A percentile compares a stretch with the other conserved stretches of the same genome.
Conservation (phyloP, 2,113 vertebrate species). For the Micromys minutus region DNA sequence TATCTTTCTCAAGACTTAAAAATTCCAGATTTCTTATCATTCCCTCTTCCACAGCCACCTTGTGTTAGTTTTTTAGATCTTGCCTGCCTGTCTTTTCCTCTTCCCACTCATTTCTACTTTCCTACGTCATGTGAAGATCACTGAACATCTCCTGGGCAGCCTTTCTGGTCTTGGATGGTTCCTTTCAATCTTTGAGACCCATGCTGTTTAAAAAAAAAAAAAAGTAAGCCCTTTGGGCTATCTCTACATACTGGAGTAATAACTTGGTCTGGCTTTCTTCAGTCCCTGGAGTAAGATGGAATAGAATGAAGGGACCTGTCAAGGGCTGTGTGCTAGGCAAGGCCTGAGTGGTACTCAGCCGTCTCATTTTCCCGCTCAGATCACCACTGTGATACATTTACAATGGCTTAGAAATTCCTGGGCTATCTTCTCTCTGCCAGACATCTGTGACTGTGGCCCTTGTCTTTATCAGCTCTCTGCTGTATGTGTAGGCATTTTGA, state of each 20-base stretch:
- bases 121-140: neutral
- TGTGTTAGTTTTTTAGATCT: neutral
- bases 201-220: neutral
- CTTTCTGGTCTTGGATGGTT: neutral
- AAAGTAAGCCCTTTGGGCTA: neutral
- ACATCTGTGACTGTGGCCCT: neutral
- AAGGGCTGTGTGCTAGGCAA: neutral
- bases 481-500: neutral
- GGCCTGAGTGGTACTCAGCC: neutral
- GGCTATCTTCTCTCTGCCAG: neutral
- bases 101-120: neutral
- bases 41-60: neutral
- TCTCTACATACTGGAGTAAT: neutral
- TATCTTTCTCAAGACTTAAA: conserved; percentile 28
- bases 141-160: neutral
- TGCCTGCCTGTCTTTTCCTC: neutral
- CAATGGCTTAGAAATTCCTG: neutral
- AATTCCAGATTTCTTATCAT: neutral
- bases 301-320: neutral
- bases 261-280: neutral
- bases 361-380: neutral
- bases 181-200: neutral
- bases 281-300: neutral
- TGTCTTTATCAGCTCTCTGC: neutral
- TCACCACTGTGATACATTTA: conserved; percentile 14